These are phyloP conservation scores for Pollenia amentaria DNA, from an alignment of 2,888 invertebrate species.

Conservation along the genomic window DNA sequence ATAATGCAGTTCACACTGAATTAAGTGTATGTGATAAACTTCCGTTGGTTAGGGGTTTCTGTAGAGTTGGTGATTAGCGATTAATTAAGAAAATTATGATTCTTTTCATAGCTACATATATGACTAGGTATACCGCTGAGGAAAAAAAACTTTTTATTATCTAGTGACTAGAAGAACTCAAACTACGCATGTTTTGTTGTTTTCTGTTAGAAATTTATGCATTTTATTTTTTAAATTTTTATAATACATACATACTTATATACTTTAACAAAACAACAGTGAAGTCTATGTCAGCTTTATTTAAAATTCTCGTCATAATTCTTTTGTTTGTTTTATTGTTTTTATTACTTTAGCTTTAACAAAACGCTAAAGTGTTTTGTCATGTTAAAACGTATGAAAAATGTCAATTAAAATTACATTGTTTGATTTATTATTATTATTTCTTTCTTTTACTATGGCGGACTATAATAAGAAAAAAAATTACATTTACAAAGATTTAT, in stretches of 20 bases:
- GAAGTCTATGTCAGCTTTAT: background rate
- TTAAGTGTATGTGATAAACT: no score
- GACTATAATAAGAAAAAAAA: background rate
- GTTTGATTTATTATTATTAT: background rate
- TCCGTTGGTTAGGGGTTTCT: no score
- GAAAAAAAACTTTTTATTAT: no score
- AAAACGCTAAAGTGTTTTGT: constrained; percentile 42
- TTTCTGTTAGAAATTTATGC: background rate
- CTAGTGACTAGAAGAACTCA: no score
- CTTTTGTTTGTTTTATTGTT: background rate
- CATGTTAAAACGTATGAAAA: constrained; percentile 45
- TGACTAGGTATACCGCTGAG: no score
- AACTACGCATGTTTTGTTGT: no score
- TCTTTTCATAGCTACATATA: no score
- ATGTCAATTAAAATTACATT: constrained; percentile 40
- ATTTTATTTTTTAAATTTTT: background rate
- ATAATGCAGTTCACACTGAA: no score
- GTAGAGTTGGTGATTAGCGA: no score
- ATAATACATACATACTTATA: background rate
- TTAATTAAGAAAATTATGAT: no score
- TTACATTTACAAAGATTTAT: background rate
- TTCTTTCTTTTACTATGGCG: background rate
- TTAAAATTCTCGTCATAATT: background rate
- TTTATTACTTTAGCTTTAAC: background rate
- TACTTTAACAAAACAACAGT: no score